These are phyloP conservation scores for Drosophila sulfurigaster DNA, from an alignment of 1,140 invertebrate genomes.

Conservation along the genomic window DNA sequence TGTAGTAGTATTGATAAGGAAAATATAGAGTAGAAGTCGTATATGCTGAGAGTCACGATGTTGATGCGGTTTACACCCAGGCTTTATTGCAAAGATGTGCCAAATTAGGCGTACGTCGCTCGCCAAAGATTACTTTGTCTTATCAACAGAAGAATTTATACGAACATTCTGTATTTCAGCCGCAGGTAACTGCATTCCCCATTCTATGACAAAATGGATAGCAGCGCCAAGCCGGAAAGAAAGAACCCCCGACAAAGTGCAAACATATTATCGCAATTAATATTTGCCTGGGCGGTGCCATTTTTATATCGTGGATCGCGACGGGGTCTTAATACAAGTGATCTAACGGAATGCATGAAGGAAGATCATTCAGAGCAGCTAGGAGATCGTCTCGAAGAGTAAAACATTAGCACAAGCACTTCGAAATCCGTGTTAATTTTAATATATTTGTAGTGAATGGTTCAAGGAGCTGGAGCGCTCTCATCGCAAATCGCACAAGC, in stretches of 20 bases:
- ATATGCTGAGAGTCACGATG: slow-evolving; percentile 7
- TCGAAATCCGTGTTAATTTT: not conserved
- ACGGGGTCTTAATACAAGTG: slow-evolving; percentile 75
- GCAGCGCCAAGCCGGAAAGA: slow-evolving; percentile 73
- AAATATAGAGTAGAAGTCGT: not conserved
- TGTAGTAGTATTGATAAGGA: slow-evolving; percentile 27
- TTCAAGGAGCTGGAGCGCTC: slow-evolving; percentile 85
- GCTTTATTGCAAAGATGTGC: slow-evolving; percentile 17
- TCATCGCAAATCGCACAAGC: slow-evolving; percentile 76
- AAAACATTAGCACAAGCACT: slow-evolving; percentile 18
- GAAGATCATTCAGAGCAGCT: slow-evolving; percentile 80
- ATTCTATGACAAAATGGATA: slow-evolving; percentile 73
- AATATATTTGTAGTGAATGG: slow-evolving; percentile 85
- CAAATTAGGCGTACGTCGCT: not conserved
- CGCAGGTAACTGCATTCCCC: slow-evolving; percentile 15
- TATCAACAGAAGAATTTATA: slow-evolving; percentile 27
- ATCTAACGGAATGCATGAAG: slow-evolving; percentile 79
- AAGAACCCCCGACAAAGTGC: slow-evolving; percentile 79
- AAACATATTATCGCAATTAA: slow-evolving; percentile 80
- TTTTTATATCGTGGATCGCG: slow-evolving; percentile 75
- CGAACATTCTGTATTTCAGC: slow-evolving; percentile 6
- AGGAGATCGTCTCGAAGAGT: slow-evolving; percentile 84
- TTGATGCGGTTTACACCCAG: slow-evolving; percentile 12
- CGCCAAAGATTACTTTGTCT: not conserved
- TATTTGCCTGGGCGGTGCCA: slow-evolving; percentile 84